phyloP scores from a whole-genome alignment of 92 coral and sea anemone genomes.

The Siderastrea siderea region DNA sequence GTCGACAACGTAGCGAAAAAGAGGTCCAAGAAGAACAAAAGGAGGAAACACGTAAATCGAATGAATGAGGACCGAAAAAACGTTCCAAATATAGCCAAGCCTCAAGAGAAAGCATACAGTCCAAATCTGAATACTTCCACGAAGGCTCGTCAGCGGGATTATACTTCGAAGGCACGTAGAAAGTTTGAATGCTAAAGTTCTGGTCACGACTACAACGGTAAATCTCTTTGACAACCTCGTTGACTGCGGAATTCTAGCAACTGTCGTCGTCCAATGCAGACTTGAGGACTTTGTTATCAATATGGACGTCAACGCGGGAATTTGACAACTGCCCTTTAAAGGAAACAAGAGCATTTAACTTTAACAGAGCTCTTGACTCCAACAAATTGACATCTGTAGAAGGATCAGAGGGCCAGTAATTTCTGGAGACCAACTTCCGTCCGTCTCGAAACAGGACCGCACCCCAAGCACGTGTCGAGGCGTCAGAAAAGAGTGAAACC shows the following conservation, averaged over 20 bases:
- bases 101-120: slow-evolving; percentile 43
- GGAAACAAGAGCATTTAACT: slow-evolving; percentile 32
- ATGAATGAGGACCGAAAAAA: slow-evolving; percentile 51
- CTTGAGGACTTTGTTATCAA: slow-evolving; percentile 43
- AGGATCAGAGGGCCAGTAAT: slow-evolving; percentile 56
- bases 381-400: slow-evolving; percentile 30
- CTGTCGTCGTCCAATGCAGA: slow-evolving; percentile 51
- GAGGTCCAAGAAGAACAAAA: slow-evolving; percentile 41
- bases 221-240: slow-evolving; percentile 61
- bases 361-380: slow-evolving; percentile 50
- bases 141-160: slow-evolving; percentile 67
- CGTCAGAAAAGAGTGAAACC: slow-evolving; percentile 51
- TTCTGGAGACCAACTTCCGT: slow-evolving; percentile 7
- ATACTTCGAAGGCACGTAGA: slow-evolving; percentile 41
- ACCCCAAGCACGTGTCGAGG: slow-evolving; percentile 63
- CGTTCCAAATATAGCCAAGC: slow-evolving; percentile 53
- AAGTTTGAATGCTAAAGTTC: slow-evolving; percentile 57
- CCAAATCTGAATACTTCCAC: slow-evolving; percentile 41
- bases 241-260: slow-evolving; percentile 53
- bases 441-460: slow-evolving; percentile 46
- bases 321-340: slow-evolving; percentile 38
- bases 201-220: slow-evolving; percentile 33
- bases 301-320: slow-evolving; percentile 56
- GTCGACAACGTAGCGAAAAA: slow-evolving; percentile 29
- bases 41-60: slow-evolving; percentile 65